A percentile compares a stretch with the other conserved stretches of the same genome.
phyloP scores from a whole-genome alignment of 1,140 invertebrate genomes.

The Drosophila jambulina region DNA sequence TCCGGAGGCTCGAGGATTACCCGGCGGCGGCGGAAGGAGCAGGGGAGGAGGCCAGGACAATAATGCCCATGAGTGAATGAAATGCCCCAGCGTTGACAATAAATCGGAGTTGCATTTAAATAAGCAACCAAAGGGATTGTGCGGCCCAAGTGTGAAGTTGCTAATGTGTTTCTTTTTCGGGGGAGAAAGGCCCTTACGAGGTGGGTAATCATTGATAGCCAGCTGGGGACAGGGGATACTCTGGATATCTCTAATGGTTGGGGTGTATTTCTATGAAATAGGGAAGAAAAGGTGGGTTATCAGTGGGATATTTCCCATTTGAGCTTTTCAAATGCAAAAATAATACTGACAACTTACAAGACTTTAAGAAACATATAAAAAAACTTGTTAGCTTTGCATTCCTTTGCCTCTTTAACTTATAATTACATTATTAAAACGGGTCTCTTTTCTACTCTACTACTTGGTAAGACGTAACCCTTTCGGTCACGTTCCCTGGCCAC shows the following conservation, averaged over 20 bases:
- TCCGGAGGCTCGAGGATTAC: constrained; percentile 73
- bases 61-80: constrained; percentile 72
- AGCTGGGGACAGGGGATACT: neutral
- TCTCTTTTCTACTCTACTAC: neutral
- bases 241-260: neutral
- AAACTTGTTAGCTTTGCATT: neutral
- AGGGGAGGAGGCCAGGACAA: constrained; percentile 57
- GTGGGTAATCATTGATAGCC: constrained; percentile 21
- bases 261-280: neutral
- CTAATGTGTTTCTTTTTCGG: constrained; percentile 64
- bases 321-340: neutral
- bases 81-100: constrained; percentile 75
- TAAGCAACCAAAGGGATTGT: constrained; percentile 56
- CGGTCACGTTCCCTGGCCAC: constrained; percentile 41
- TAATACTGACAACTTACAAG: neutral
- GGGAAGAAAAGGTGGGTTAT: neutral
- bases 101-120: constrained; percentile 80
- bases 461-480: constrained; percentile 11
- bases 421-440: neutral
- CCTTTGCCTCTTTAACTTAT: neutral
- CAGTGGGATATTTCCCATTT: neutral
- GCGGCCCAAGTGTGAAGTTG: constrained; percentile 57
- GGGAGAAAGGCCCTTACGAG: constrained; percentile 10
- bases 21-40: constrained; percentile 13
- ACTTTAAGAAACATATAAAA: neutral